Conservation (phyloP, 1,140 invertebrate genomes). For the Asbolus verrucosus region DNA sequence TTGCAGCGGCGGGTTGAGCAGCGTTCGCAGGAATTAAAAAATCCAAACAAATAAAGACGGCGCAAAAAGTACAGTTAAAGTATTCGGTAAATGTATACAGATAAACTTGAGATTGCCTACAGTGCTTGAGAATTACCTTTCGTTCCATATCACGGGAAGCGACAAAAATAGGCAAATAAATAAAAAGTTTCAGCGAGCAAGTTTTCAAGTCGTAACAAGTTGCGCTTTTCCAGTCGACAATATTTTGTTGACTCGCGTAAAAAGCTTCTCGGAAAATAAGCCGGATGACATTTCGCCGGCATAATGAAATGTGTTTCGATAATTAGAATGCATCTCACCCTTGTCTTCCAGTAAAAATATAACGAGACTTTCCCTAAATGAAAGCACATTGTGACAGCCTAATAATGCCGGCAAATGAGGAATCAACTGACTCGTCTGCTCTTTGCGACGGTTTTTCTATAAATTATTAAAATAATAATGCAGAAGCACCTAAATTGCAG, state of each 20-base stretch:
- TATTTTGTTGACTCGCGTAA: conserved; percentile 41
- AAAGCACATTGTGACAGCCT: background rate
- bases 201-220: conserved; percentile 48
- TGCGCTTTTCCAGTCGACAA: conserved; percentile 46
- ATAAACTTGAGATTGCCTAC: conserved; percentile 48
- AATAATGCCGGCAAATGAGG: background rate
- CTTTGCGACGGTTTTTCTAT: too few species aligned
- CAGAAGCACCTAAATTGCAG: too few species aligned
- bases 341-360: conserved; percentile 15
- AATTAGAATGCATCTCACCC: conserved; percentile 22
- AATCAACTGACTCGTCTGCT: too few species aligned
- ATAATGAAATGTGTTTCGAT: conserved; percentile 23
- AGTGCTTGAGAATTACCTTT: conserved; percentile 46
- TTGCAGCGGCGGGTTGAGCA: too few species aligned
- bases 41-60: background rate
- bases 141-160: conserved; percentile 44
- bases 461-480: too few species aligned
- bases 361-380: background rate
- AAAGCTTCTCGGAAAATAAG: conserved; percentile 30
- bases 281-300: conserved; percentile 7
- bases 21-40: background rate
- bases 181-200: conserved; percentile 47
- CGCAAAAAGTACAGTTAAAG: background rate
- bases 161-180: conserved; percentile 53
- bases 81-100: conserved; percentile 16